Conservation (phyloP, 1,140 invertebrate species). For the Drosophila neocordata region DNA sequence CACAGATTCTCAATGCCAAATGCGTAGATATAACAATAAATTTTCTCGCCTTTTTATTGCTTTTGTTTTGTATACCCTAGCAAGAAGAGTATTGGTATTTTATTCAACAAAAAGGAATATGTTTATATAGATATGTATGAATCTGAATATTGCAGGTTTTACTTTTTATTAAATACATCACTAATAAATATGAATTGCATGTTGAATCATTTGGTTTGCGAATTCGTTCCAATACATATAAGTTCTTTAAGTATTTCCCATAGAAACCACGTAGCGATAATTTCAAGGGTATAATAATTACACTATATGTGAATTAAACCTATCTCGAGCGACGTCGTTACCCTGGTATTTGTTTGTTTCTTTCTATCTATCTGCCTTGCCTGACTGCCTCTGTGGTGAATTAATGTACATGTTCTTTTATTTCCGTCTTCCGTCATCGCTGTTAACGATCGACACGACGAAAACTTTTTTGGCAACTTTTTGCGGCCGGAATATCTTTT, state of each 20-base stretch:
- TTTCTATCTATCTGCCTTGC: neutral
- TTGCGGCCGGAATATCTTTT: constrained; percentile 57
- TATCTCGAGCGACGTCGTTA: too few species aligned
- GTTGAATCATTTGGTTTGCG: too few species aligned
- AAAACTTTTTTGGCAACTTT: constrained; percentile 71
- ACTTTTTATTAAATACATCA: too few species aligned
- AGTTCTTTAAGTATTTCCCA: too few species aligned
- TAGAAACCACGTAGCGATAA: neutral
- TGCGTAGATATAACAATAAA: constrained; percentile 39
- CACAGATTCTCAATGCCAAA: constrained; percentile 63
- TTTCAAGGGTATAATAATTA: neutral
- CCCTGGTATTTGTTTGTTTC: constrained; percentile 9
- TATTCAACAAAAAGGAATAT: too few species aligned
- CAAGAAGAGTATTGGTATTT: neutral
- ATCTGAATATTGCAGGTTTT: too few species aligned
- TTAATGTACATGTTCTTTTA: constrained; percentile 68
- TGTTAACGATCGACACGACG: constrained; percentile 57
- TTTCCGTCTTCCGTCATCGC: constrained; percentile 58
- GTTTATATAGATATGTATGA: too few species aligned
- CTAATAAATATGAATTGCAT: too few species aligned
- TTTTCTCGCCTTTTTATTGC: constrained; percentile 23
- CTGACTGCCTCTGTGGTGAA: constrained; percentile 48
- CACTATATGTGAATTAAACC: neutral
- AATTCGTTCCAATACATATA: too few species aligned
- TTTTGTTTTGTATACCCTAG: neutral